Percentiles rank a stretch among this genome's conserved stretches.
Conservation (phyloP, 2,113 vertebrate genomes). For the Leptobrachium ailaonicum region DNA sequence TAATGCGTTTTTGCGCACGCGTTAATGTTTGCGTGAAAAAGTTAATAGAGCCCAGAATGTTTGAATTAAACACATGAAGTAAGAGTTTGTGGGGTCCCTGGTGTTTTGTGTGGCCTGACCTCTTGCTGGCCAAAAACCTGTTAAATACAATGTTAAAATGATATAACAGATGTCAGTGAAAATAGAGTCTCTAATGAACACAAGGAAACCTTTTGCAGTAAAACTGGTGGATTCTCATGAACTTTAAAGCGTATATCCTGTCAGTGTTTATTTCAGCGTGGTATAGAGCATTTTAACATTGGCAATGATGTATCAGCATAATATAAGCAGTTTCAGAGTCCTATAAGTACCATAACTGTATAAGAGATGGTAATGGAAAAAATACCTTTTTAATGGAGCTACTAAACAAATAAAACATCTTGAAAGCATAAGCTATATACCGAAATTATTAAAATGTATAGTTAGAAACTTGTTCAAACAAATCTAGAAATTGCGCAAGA, state of each 20-base stretch:
- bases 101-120: constrained; percentile 32
- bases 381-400: too few species aligned
- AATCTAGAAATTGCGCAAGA: too few species aligned
- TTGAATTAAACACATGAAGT: background rate
- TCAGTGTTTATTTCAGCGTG: background rate
- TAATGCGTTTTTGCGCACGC: too few species aligned
- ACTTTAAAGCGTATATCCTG: constrained; percentile 26
- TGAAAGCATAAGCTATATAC: too few species aligned
- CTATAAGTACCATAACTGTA: too few species aligned
- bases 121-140: constrained; percentile 32
- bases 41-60: background rate
- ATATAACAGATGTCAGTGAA: constrained; percentile 40
- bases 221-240: constrained; percentile 22
- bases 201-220: constrained; percentile 37
- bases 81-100: background rate
- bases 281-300: background rate
- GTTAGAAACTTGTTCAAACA: too few species aligned
- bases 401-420: too few species aligned
- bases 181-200: constrained; percentile 36
- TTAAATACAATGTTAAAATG: constrained; percentile 39
- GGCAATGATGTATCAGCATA: background rate
- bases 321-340: too few species aligned
- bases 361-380: too few species aligned
- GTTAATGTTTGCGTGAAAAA: too few species aligned
- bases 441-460: too few species aligned